A percentile compares a stretch with the other conserved stretches of the same genome.
Evolutionary conservation across 2,888 invertebrate species (phyloP).

Genomic region (Polydrusus cervinus): DNA sequence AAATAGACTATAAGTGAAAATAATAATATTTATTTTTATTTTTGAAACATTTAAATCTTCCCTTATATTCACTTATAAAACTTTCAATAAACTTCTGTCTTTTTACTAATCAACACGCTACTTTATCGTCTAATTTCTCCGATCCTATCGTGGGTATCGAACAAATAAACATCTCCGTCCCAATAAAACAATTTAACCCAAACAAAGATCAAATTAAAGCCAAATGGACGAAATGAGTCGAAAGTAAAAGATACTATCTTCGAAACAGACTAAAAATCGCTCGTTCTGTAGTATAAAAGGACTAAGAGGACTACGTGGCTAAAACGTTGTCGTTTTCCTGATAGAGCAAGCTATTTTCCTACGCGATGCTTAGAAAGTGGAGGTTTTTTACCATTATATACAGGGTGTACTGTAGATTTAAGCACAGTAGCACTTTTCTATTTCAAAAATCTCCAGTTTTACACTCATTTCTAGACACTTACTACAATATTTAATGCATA

Average conservation of each 20-base stretch:
- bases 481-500: too few species aligned
- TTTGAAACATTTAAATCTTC: too few species aligned
- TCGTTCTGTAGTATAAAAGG: neutral
- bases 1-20: too few species aligned
- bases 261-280: slow-evolving; percentile 6
- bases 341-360: neutral
- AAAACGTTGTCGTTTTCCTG: neutral
- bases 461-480: too few species aligned
- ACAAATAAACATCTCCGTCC: slow-evolving; percentile 5
- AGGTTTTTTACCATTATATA: too few species aligned
- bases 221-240: slow-evolving; percentile 18
- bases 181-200: slow-evolving; percentile 23
- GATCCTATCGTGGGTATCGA: neutral
- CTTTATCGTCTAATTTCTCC: slow-evolving; percentile 11
- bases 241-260: slow-evolving; percentile 27
- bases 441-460: too few species aligned
- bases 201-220: slow-evolving; percentile 27
- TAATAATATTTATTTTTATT: too few species aligned
- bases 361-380: too few species aligned
- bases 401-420: too few species aligned
- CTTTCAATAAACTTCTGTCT: neutral
- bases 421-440: too few species aligned
- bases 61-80: too few species aligned
- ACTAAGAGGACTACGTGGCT: slow-evolving; percentile 18
- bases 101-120: slow-evolving; percentile 8